These are phyloP conservation scores for Esox niger DNA, from an alignment of 2,113 vertebrate genomes.

Conservation along the genomic window DNA sequence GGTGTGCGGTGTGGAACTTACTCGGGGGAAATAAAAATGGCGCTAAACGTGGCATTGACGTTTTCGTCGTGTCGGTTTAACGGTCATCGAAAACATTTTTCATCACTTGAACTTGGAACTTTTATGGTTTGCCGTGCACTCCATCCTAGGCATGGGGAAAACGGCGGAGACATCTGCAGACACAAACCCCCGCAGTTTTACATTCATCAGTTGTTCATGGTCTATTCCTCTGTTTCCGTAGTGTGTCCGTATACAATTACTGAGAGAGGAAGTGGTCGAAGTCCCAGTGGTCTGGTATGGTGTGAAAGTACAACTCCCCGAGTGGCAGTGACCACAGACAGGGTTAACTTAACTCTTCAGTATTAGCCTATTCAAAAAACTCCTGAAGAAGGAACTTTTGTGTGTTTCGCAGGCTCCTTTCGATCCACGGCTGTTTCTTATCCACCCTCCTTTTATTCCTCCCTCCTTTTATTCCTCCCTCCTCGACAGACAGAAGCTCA, in stretches of 20 bases:
- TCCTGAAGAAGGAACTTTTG: slow-evolving; percentile 28
- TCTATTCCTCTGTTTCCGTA: slow-evolving; percentile 3
- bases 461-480: slow-evolving; percentile 29
- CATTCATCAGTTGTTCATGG: slow-evolving; percentile 7
- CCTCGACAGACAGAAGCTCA: slow-evolving; percentile 56
- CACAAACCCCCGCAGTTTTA: slow-evolving; percentile 16
- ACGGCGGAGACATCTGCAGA: slow-evolving; percentile 10
- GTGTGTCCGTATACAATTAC: slow-evolving; percentile 37
- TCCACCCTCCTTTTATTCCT: slow-evolving; percentile 45
- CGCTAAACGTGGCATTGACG: no score
- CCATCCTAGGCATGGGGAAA: slow-evolving; percentile 3
- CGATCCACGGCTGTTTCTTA: slow-evolving; percentile 42
- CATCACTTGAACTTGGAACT: no score
- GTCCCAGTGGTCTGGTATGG: neutral
- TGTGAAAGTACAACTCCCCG: neutral
- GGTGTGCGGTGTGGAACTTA: no score
- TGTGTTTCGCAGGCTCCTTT: slow-evolving; percentile 20
- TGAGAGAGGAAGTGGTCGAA: slow-evolving; percentile 11
- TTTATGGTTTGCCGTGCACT: slow-evolving; percentile 11
- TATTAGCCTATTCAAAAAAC: slow-evolving; percentile 7
- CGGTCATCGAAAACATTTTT: neutral
- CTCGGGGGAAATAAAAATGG: no score
- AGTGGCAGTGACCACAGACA: slow-evolving; percentile 23
- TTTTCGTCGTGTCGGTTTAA: no score
- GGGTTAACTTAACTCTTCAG: slow-evolving; percentile 9